phyloP scores from a whole-genome alignment of 1,140 invertebrate genomes.

The Sipha flava region DNA sequence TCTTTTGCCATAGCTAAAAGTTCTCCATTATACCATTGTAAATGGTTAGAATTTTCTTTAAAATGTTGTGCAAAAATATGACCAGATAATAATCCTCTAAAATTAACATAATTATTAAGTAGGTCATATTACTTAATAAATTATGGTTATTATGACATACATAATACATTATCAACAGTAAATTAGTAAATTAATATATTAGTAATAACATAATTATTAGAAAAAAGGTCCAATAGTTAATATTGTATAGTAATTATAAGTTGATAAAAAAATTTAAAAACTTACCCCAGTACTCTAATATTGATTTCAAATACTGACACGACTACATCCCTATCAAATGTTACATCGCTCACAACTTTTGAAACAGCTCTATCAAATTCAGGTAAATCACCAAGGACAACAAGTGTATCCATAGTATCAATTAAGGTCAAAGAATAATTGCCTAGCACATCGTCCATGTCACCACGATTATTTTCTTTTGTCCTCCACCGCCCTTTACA shows the following conservation, averaged over 20 bases:
- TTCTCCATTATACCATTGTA: conserved; percentile 89
- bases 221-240: not conserved
- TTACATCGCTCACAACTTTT: conserved; percentile 74
- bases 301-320: conserved; percentile 99
- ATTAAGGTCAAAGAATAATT: conserved; percentile 95
- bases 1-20: conserved; percentile 84
- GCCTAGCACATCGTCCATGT: conserved; percentile 91
- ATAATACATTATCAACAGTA: too few species aligned
- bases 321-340: conserved; percentile 87
- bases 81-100: conserved; percentile 80
- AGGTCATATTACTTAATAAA: too few species aligned
- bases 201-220: not conserved
- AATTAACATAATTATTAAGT: conserved; percentile 33
- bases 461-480: conserved; percentile 77
- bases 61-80: conserved; percentile 81
- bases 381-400: conserved; percentile 81
- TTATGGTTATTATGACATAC: too few species aligned
- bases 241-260: not conserved
- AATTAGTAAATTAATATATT: too few species aligned
- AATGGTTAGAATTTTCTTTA: conserved; percentile 61
- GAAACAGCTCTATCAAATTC: conserved; percentile 90
- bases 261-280: conserved; percentile 36
- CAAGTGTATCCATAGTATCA: conserved; percentile 88
- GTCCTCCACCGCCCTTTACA: conserved; percentile 86
- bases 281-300: conserved; percentile 88